Evolutionary conservation across 2,113 vertebrate genomes (phyloP).

Genomic region (Gambusia affinis): DNA sequence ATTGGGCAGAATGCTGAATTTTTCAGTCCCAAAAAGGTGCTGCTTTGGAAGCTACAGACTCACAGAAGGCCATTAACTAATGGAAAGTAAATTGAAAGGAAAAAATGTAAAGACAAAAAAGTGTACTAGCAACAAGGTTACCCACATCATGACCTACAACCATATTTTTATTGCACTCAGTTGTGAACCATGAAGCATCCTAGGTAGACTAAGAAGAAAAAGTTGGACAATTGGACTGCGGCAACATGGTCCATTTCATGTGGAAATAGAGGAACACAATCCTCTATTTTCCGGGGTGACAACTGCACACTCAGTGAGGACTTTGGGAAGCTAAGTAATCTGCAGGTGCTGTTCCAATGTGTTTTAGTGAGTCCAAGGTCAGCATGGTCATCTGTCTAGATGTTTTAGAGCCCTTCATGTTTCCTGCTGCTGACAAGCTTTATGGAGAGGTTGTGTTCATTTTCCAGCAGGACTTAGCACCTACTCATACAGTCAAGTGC

Average conservation of each 20-base stretch:
- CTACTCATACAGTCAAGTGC: background rate
- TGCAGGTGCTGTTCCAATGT: background rate
- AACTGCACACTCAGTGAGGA: too few species aligned
- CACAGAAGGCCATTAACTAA: too few species aligned
- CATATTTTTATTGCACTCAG: too few species aligned
- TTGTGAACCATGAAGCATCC: background rate
- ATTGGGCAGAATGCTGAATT: background rate
- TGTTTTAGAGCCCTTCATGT: background rate
- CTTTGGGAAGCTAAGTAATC: background rate
- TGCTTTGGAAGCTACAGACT: too few species aligned
- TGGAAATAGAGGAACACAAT: background rate
- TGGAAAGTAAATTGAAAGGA: too few species aligned
- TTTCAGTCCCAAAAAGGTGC: background rate
- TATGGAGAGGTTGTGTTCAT: background rate
- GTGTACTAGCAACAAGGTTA: too few species aligned
- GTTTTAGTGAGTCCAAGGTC: background rate
- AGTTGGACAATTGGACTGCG: background rate
- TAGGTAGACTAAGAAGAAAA: background rate
- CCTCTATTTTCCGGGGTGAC: background rate
- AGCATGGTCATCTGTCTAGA: background rate
- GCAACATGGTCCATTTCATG: background rate
- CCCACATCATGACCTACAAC: too few species aligned
- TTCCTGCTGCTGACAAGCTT: background rate
- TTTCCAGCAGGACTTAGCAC: background rate
- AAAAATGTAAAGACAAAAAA: too few species aligned